phyloP scores from a whole-genome alignment of 2,797 vertebrate species.

The Urocyon cinereoargenteus region DNA sequence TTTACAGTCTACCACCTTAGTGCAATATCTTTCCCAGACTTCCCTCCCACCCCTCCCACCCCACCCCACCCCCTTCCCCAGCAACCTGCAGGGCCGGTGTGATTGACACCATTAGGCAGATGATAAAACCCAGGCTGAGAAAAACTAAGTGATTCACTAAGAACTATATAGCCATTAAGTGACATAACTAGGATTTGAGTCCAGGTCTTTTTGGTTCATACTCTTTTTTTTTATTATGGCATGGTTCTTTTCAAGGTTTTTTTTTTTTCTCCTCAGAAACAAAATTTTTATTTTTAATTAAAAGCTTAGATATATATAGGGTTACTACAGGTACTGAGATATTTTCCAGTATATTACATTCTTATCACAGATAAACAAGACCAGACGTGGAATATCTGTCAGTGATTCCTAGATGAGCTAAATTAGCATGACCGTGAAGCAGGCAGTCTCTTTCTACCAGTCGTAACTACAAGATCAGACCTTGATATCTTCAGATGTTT shows the following conservation, averaged over 20 bases:
- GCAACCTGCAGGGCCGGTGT: not conserved
- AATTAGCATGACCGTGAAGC: not conserved
- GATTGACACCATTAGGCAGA: not conserved
- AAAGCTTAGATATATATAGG: not conserved
- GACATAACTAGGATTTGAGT: not conserved
- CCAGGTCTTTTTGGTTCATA: not conserved
- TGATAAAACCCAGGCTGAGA: not conserved
- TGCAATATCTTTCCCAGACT: not conserved
- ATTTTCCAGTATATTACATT: not conserved
- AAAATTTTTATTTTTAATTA: not conserved
- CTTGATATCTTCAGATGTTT: not conserved
- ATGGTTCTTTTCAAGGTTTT: not conserved
- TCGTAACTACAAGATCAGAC: not conserved
- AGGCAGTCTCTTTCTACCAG: not conserved
- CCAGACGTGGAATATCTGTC: not conserved
- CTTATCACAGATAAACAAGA: not conserved
- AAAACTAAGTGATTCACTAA: not conserved
- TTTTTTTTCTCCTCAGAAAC: not conserved
- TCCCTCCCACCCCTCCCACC: too few species aligned
- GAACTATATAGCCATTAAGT: not conserved
- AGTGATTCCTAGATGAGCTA: not conserved
- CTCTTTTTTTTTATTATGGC: not conserved
- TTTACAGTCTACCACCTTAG: not conserved
- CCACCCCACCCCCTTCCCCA: too few species aligned
- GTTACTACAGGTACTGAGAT: not conserved